phyloP scores from a whole-genome alignment of 2,888 invertebrate species.

The Patella ulyssiponensis region DNA sequence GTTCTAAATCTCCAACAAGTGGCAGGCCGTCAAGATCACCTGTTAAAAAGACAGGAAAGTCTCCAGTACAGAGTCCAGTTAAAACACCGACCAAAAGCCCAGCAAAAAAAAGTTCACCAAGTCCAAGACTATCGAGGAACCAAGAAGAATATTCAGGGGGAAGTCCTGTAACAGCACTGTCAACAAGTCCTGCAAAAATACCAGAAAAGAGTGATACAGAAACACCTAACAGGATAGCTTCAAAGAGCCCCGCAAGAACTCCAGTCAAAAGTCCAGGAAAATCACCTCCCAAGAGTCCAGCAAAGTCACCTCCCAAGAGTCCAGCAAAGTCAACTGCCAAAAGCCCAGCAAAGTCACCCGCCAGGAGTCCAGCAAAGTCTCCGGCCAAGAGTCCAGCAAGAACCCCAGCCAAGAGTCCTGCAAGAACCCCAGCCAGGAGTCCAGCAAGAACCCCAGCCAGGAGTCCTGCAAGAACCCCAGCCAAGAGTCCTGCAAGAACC shows the following conservation, averaged over 20 bases:
- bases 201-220: not conserved
- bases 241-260: slow-evolving; percentile 18
- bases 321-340: slow-evolving; percentile 20
- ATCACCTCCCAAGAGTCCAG: not conserved
- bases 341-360: not conserved
- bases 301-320: not conserved
- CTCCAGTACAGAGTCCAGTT: not conserved
- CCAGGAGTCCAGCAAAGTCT: slow-evolving; percentile 11
- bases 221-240: not conserved
- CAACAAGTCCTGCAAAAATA: slow-evolving; percentile 5
- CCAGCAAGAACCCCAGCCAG: not conserved
- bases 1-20: slow-evolving; percentile 8
- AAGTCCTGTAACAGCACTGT: not conserved
- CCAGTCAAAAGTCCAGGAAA: not conserved
- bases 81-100: slow-evolving; percentile 32
- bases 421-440: slow-evolving; percentile 14
- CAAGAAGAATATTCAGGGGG: slow-evolving; percentile 1
- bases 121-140: not conserved
- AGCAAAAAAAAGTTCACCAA: slow-evolving; percentile 3
- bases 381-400: slow-evolving; percentile 14
- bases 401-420: not conserved
- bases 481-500: slow-evolving; percentile 26
- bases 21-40: slow-evolving; percentile 25
- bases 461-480: not conserved
- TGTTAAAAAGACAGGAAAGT: not conserved